phyloP scores from a whole-genome alignment of 1,140 invertebrate genomes.

The Drosophila funebris region DNA sequence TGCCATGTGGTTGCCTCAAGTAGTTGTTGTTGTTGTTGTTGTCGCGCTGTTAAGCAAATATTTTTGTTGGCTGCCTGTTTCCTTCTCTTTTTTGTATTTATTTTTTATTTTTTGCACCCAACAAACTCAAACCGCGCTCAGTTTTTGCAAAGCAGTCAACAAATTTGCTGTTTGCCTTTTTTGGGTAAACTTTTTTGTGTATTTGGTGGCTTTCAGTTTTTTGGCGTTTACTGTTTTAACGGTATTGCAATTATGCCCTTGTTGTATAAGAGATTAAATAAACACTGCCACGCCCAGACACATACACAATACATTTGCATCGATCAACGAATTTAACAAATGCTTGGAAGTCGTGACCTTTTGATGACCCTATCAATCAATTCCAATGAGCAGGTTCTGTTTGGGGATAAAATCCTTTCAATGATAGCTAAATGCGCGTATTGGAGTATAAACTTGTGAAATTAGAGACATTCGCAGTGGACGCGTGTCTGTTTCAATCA shows the following conservation, averaged over 20 bases:
- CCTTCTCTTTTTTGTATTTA: background rate
- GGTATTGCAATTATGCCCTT: slow-evolving; percentile 18
- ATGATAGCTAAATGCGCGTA: too few species aligned
- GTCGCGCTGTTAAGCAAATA: slow-evolving; percentile 49
- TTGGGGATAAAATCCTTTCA: too few species aligned
- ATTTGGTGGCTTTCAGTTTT: slow-evolving; percentile 12
- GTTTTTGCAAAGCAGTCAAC: slow-evolving; percentile 44
- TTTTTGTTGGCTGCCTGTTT: slow-evolving; percentile 38
- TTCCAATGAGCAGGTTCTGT: background rate
- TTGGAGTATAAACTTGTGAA: too few species aligned
- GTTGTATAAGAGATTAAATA: slow-evolving; percentile 18
- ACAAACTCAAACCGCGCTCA: slow-evolving; percentile 24
- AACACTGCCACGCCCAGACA: background rate
- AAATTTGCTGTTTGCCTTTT: slow-evolving; percentile 43
- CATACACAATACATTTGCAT: background rate
- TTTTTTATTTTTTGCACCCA: slow-evolving; percentile 8
- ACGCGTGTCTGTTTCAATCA: too few species aligned
- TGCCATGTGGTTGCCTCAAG: slow-evolving; percentile 28
- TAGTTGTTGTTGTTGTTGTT: slow-evolving; percentile 11
- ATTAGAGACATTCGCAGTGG: too few species aligned
- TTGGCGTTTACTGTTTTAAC: slow-evolving; percentile 31
- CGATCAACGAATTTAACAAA: slow-evolving; percentile 18
- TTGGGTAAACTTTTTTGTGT: slow-evolving; percentile 38
- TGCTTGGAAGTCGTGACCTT: background rate
- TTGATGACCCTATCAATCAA: background rate